phyloP scores from a whole-genome alignment of 2,888 invertebrate genomes.

The Adelphocoris suturalis region DNA sequence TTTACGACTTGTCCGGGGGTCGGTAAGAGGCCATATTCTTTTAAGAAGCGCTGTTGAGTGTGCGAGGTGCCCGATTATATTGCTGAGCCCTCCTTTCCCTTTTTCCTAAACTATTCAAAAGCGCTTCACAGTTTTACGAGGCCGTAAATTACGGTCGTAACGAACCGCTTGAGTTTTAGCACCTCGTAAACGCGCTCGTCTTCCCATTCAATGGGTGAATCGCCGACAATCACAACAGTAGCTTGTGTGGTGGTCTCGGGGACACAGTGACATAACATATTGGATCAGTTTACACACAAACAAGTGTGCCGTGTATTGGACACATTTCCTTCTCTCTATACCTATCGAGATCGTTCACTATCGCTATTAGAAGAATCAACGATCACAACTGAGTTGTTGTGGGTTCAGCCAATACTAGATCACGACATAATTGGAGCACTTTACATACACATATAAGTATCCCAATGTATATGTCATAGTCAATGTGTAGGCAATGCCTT shows the following conservation, averaged over 20 bases:
- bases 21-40: conserved; percentile 8
- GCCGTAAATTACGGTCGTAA: conserved; percentile 57
- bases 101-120: conserved; percentile 46
- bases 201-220: conserved; percentile 31
- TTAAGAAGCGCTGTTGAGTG: neutral
- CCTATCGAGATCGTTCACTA: too few species aligned
- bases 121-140: conserved; percentile 59
- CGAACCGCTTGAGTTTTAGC: conserved; percentile 43
- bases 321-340: neutral
- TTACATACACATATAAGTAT: too few species aligned
- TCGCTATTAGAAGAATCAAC: too few species aligned
- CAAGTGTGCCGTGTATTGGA: neutral
- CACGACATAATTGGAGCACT: too few species aligned
- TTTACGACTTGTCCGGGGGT: conserved; percentile 43
- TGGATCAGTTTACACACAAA: neutral
- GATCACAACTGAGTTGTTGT: too few species aligned
- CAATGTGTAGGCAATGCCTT: too few species aligned
- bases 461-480: too few species aligned
- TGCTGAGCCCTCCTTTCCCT: conserved; percentile 18
- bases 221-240: conserved; percentile 25
- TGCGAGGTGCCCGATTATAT: conserved; percentile 23
- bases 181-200: conserved; percentile 53
- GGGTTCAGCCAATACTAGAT: too few species aligned
- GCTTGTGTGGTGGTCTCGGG: neutral
- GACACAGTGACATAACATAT: neutral